Percentiles rank a stretch among this genome's conserved stretches.
Evolutionary conservation across 2,797 vertebrate species (phyloP).

Genomic region (Furcifer pardalis): DNA sequence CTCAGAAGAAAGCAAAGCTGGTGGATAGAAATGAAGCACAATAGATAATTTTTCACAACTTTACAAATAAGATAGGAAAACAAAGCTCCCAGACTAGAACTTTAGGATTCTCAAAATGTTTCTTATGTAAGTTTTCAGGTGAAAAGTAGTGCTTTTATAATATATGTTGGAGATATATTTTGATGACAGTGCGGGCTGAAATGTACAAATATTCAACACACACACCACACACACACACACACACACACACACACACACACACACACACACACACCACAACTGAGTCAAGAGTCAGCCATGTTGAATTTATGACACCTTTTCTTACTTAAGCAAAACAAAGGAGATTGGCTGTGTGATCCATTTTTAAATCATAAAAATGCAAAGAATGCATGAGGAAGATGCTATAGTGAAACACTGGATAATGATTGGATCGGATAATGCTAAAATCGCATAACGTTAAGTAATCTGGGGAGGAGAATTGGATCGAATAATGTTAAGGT

Average conservation of each 20-base stretch:
- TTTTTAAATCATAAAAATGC: no score
- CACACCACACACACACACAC: not conserved
- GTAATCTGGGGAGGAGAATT: no score
- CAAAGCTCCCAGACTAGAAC: not conserved
- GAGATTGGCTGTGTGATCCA: no score
- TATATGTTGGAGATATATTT: not conserved
- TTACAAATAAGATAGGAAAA: not conserved
- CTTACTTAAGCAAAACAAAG: no score
- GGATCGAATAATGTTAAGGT: no score
- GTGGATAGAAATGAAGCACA: not conserved
- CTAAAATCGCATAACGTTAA: no score
- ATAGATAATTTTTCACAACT: not conserved
- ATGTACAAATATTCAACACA: not conserved
- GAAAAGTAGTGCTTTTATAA: not conserved
- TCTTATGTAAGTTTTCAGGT: not conserved
- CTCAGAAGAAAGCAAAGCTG: slow-evolving; percentile 5
- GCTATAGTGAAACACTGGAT: no score
- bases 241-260: not conserved
- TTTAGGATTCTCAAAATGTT: not conserved
- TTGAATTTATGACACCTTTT: no score
- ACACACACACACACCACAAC: no score
- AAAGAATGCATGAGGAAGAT: no score
- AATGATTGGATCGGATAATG: no score
- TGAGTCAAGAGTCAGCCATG: no score
- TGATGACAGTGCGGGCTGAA: not conserved